Evolutionary conservation across 2,113 vertebrate species (phyloP), one percentile per base, ranked within the genome.

Genomic region (Acinonyx jubatus): DNA sequence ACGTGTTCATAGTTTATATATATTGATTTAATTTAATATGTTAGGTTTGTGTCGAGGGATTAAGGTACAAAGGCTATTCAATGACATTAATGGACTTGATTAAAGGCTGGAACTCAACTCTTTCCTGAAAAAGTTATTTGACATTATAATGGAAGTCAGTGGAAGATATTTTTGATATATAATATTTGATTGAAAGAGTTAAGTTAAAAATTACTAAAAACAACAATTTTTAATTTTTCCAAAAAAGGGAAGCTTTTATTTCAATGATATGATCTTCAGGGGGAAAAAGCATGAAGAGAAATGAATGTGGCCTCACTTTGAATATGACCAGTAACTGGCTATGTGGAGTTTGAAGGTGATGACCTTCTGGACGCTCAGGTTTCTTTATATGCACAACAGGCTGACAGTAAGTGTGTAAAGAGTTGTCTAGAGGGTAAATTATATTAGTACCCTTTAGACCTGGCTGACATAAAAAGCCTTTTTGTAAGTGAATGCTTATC

Each of bases 401-500:
- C 8, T 81, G 55, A 61, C 48, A 84, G 57, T 25, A 94, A 84
- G 16, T 71, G 38, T 29, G 74, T 90, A 74, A 84, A 88, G 9
- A 1, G 9, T 8, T 92, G 16, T 41, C 36, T 68, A 87, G 55
- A 88, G 84, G 50, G 86, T 52, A 89, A 91, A 81, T 68, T 81
- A 50, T 21, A 83, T 31, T 19, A 83, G 23, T 57, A 31, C 19
- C 78, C 96, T 92, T 90, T 85, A 91, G 88, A 55, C 45, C 68
- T 80, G 50, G 84, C 29, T 71, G 18, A 90, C 16, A 69, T 41
- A 87, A 41, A 52, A 89, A 87, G 10, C 4, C 19, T 87, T 94
- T 76, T 50, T 82, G n/a, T 52, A 94, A 96, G 81, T 76, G 13
- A 94, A 89, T 71, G 41, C 96, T 94, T 78, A 85, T 45, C 94